A percentile compares a stretch with the other conserved stretches of the same genome.
Conservation (phyloP, 2,888 invertebrate species). For the Watsonalla cultraria region DNA sequence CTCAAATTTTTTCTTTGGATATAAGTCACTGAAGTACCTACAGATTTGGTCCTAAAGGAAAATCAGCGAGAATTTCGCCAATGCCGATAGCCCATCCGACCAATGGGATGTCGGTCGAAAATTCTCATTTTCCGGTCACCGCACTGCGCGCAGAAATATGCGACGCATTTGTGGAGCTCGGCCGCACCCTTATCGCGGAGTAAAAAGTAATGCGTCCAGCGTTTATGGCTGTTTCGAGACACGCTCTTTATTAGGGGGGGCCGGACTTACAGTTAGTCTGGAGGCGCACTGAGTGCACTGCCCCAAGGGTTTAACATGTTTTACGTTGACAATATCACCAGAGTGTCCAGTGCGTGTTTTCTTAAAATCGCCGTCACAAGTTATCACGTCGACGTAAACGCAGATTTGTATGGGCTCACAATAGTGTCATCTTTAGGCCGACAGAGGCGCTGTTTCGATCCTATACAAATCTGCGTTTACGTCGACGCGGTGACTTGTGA, state of each 20-base stretch:
- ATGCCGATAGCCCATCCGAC: constrained; percentile 17
- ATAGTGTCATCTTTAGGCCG: no score
- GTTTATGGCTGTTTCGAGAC: constrained; percentile 77
- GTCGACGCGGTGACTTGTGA: no score
- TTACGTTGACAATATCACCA: no score
- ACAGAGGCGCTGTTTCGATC: no score
- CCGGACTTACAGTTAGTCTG: constrained; percentile 27
- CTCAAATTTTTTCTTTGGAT: no score
- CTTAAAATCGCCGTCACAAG: no score
- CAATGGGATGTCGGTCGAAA: constrained; percentile 22
- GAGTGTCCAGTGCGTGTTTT: no score
- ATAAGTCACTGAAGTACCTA: no score
- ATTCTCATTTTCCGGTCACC: constrained; percentile 57
- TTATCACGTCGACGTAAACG: no score
- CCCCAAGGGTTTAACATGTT: neutral
- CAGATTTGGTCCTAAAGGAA: neutral
- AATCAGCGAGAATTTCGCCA: constrained; percentile 19
- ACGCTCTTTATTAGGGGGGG: constrained; percentile 75
- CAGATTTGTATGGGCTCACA: no score
- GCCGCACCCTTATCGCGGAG: constrained; percentile 68
- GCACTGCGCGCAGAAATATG: constrained; percentile 50
- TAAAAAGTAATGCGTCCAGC: constrained; percentile 77
- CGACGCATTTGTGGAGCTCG: constrained; percentile 26
- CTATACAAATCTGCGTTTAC: no score
- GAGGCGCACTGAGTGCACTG: constrained; percentile 23